Evolutionary conservation across 2,797 vertebrate species (phyloP).

Genomic region (Oceanodroma leucorhoa): DNA sequence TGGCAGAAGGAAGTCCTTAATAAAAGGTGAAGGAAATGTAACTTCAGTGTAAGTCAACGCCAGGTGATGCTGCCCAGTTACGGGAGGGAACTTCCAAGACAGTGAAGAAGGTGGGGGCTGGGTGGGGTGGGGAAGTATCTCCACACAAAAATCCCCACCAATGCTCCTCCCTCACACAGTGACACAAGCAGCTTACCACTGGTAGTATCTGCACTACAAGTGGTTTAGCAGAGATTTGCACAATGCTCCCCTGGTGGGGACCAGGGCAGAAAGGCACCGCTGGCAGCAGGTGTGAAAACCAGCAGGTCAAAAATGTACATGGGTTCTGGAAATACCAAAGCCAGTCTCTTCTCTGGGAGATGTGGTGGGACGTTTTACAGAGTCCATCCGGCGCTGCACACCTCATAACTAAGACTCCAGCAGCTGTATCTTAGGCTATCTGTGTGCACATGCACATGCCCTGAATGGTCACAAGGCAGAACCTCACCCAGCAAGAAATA

Average conservation of each 20-base stretch:
- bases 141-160: not conserved
- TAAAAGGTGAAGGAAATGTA: not conserved
- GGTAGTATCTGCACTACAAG: not conserved
- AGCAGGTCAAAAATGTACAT: not conserved
- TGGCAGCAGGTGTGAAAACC: not conserved
- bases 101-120: not conserved
- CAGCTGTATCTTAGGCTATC: not conserved
- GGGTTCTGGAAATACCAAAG: not conserved
- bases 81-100: not conserved
- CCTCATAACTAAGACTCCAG: not conserved
- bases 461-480: not conserved
- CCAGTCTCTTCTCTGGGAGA: not conserved
- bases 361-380: rapidly evolving
- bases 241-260: not conserved
- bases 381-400: not conserved
- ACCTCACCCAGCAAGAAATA: not conserved
- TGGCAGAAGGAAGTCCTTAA: not conserved
- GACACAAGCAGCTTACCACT: not conserved
- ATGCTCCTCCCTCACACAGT: not conserved
- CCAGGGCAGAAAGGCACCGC: not conserved
- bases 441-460: not conserved
- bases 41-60: not conserved
- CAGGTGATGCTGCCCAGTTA: not conserved
- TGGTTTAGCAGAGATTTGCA: not conserved
- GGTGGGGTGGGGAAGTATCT: rapidly evolving